These are phyloP conservation scores for Macroramphosus scolopax DNA, from an alignment of 2,797 vertebrate genomes.

Conservation along the genomic window DNA sequence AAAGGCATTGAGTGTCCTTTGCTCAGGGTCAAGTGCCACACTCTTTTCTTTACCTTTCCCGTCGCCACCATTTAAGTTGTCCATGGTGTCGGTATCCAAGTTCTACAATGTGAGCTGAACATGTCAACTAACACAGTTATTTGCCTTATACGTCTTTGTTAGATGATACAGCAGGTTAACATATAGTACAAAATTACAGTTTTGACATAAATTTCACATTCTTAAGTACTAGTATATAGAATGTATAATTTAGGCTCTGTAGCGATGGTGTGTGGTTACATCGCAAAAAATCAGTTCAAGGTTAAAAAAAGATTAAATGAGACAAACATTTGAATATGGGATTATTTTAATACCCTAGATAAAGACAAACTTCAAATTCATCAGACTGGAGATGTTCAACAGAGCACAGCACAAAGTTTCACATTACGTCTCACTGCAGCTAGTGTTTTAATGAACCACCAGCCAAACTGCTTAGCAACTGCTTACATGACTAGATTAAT, in stretches of 20 bases:
- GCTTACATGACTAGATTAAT: slow-evolving; percentile 45
- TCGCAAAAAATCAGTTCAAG: too few species aligned
- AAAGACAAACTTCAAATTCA: slow-evolving; percentile 2
- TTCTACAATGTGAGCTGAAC: neutral
- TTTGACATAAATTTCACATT: too few species aligned
- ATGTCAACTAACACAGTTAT: too few species aligned
- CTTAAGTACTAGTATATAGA: slow-evolving; percentile 1
- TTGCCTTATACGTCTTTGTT: too few species aligned
- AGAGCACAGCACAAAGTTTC: slow-evolving; percentile 6
- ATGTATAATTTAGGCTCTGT: neutral
- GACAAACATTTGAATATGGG: too few species aligned
- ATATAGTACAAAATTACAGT: too few species aligned
- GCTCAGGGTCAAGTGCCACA: slow-evolving; percentile 43
- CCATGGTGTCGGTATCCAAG: neutral
- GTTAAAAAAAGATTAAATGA: too few species aligned
- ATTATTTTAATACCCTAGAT: slow-evolving; percentile 13
- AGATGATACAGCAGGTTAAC: too few species aligned
- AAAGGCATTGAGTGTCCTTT: slow-evolving; percentile 42
- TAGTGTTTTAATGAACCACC: slow-evolving; percentile 19
- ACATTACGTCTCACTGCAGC: slow-evolving; percentile 18
- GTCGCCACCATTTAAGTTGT: slow-evolving; percentile 3
- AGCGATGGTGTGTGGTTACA: too few species aligned
- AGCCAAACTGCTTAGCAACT: slow-evolving; percentile 14
- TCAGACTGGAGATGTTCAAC: slow-evolving; percentile 1
- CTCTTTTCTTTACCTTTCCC: slow-evolving; percentile 1